Base-by-base conservation (phyloP, 1,140 invertebrate genomes). In the Heliothis virescens region DNA sequence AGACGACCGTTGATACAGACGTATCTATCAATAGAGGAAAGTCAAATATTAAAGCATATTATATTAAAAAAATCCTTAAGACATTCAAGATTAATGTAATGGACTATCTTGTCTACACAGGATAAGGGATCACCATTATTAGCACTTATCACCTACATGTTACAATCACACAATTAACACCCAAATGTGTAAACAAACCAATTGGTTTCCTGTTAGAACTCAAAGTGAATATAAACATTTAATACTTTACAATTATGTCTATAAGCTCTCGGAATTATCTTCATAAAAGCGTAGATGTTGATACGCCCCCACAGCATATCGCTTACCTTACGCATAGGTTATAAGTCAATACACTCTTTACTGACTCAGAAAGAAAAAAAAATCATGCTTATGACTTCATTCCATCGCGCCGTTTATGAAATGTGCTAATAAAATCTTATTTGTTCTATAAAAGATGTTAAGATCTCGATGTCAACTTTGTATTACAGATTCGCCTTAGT, bases 401-500 rank as follows among this genome's bases (percentile, higher is more conserved):
- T 69, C 34, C 62, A 5, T 73, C 47, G 18, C 52, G 21, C 18
- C 67, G 29, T 63, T 63, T 78, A 57, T 57, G 21, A 69, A 67
- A 55, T 69, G 52, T 69, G 29, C 21, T 53, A 71, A 75, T 62
- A 62, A 60, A 75, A 57, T 41, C 13, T 62, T 76, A 76, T 76
- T 65, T 65, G 21, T 65, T 76, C 7, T 41, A 41, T 62, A 75
- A 34, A 21, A 29, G 34, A 41, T 41, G 34, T 41, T 41, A 41
- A 41, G 34, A 41, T 41, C 34, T 41, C 34, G 34, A 26, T 34
- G 12, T 62, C 16, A 75, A 48, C n/a, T 34, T 62, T 62, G 7
- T 50, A 47, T 93, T 93, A 86, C 93, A 99, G 99, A 95, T 99
- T 99, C 95, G 96, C 97, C 34, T 94, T 99, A 91, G 97, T 99